A percentile compares a stretch with the other conserved stretches of the same genome.
phyloP scores from a whole-genome alignment of 2,888 invertebrate genomes.

The Apamea epomidion region DNA sequence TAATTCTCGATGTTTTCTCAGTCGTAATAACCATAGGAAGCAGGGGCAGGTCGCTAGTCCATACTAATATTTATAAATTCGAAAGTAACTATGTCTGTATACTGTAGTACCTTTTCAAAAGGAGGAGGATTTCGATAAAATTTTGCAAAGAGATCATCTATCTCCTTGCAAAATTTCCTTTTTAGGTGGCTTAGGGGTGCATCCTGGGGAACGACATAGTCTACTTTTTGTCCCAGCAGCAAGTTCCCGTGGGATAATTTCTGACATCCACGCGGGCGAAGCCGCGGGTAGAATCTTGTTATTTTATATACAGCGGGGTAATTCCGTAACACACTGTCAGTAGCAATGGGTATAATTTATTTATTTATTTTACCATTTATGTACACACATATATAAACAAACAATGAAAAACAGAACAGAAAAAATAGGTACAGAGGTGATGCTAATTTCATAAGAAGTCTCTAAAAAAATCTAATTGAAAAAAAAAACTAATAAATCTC shows the following conservation, averaged over 20 bases:
- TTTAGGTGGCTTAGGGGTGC: too few species aligned
- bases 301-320: not conserved
- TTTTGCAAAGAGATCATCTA: not conserved
- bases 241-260: not conserved
- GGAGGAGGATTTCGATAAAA: not conserved
- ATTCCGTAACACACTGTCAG: too few species aligned
- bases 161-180: too few species aligned
- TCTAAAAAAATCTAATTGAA: too few species aligned
- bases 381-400: too few species aligned
- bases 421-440: too few species aligned
- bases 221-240: not conserved
- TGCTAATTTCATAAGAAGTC: too few species aligned
- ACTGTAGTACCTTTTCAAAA: not conserved
- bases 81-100: not conserved
- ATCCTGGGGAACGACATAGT: not conserved
- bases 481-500: too few species aligned
- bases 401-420: too few species aligned
- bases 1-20: not conserved
- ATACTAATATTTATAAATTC: not conserved
- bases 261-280: not conserved
- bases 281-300: too few species aligned
- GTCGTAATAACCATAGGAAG: not conserved
- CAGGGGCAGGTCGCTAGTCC: not conserved
- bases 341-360: too few species aligned
- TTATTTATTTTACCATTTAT: too few species aligned